Evolutionary conservation across 92 coral and sea anemone species (phyloP).

Genomic region (Scolanthus callimorphus): DNA sequence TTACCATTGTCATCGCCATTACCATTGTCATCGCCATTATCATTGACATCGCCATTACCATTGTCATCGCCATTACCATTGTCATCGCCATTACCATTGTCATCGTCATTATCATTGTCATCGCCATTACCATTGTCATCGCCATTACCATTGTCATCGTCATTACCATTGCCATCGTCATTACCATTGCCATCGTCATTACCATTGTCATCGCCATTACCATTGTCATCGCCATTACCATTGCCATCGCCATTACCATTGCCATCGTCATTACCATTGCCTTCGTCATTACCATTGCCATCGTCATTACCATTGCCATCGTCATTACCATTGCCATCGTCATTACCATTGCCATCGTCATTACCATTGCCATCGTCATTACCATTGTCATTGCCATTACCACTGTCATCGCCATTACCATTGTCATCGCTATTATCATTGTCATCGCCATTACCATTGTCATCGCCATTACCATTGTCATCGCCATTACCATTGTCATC

Average conservation of each 20-base stretch:
- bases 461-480: neutral
- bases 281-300: neutral
- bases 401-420: neutral
- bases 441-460: neutral
- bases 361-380: neutral
- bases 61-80: neutral
- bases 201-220: neutral
- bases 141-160: neutral
- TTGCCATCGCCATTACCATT: neutral
- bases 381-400: neutral
- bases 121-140: neutral
- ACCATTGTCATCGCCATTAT: too few relatives aligned
- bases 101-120: neutral
- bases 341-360: neutral
- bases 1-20: too few relatives aligned
- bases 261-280: neutral
- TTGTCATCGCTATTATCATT: neutral
- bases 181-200: neutral
- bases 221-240: neutral
- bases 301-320: neutral
- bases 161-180: neutral
- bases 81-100: neutral
- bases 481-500: neutral
- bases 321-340: neutral
- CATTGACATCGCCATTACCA: neutral